These are phyloP conservation scores for Drosophila funebris DNA, from an alignment of 1,140 invertebrate genomes.

Conservation along the genomic window DNA sequence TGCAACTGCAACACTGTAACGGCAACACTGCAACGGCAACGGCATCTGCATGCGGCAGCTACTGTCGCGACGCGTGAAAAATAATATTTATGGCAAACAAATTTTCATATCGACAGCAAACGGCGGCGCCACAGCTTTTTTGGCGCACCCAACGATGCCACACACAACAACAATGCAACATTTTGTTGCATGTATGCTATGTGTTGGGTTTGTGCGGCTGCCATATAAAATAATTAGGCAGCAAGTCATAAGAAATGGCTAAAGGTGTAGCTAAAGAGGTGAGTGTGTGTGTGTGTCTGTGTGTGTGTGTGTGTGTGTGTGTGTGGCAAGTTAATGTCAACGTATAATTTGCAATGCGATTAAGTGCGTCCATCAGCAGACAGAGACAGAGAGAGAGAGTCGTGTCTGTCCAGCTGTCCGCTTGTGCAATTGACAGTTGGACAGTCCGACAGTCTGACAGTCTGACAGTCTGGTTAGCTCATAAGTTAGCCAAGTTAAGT, in stretches of 20 bases:
- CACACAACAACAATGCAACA: constrained; percentile 43
- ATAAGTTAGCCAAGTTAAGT: constrained; percentile 52
- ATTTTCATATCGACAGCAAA: constrained; percentile 77
- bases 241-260: constrained; percentile 47
- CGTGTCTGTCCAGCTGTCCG: not conserved
- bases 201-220: constrained; percentile 17
- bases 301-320: constrained; percentile 7
- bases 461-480: constrained; percentile 33
- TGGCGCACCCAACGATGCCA: constrained; percentile 49
- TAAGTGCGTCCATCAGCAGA: constrained; percentile 68
- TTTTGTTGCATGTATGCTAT: not conserved
- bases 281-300: constrained; percentile 10
- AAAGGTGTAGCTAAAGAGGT: constrained; percentile 29
- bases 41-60: constrained; percentile 51
- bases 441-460: not conserved
- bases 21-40: not conserved
- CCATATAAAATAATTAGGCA: constrained; percentile 76
- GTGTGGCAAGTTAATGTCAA: constrained; percentile 61
- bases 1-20: constrained; percentile 13
- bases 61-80: constrained; percentile 71
- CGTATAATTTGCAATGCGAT: constrained; percentile 47
- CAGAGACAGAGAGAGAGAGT: not conserved
- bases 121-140: constrained; percentile 40
- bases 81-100: constrained; percentile 81
- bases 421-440: not conserved